Base-by-base conservation (phyloP, 2,113 vertebrate species). In the Ammodytes dubius region DNA sequence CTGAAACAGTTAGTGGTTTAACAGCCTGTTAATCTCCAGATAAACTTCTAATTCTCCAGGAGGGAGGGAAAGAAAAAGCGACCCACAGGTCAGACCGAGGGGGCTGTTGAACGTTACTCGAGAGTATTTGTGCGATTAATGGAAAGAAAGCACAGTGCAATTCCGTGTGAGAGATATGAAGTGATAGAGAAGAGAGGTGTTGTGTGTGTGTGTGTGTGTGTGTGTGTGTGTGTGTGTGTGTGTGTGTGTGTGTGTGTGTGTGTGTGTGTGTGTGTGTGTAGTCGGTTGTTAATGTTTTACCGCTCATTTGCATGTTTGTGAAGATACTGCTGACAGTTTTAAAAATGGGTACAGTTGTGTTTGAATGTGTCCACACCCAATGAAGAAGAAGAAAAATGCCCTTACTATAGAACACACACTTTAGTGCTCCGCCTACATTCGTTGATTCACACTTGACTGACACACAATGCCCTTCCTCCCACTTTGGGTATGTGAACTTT, bases 401-500 rank as follows among this genome's bases (percentile, higher is more conserved):
- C 6, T 47, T 50, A 64, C 56, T 70, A 64, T 3, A 13, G 6
- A 77, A 12, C 14, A 9, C 47, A 11, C 35, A 5, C 10, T 8
- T 17, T 7, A 54, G 40, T 40, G 52, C 74, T 72, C 1, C 57
- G 53, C 75, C 80, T 35, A 50, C 15, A 17, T 49, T 67, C 1
- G 74, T 14, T 74, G 43, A 86, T 17, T 27, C 3, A 11, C 7
- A 58, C 35, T 27, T 27, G 27, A 46, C 7, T 19, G 40, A n/a
- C 5, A 7, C 10, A 8, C 8, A 14, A 5, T 9, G 12, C 17
- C 11, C 3, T 43, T 43, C 5, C 67, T 64, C 70, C 69, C 40
- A 7, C 13, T 68, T 3, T 14, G 5, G 84, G 80, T 91, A 90
- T 89, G 87, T 83, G 19, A 70, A 56, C 76, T 1, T n/a, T 64